Conservation (phyloP, 1,140 invertebrate species). For the Drosophila baimaii region DNA sequence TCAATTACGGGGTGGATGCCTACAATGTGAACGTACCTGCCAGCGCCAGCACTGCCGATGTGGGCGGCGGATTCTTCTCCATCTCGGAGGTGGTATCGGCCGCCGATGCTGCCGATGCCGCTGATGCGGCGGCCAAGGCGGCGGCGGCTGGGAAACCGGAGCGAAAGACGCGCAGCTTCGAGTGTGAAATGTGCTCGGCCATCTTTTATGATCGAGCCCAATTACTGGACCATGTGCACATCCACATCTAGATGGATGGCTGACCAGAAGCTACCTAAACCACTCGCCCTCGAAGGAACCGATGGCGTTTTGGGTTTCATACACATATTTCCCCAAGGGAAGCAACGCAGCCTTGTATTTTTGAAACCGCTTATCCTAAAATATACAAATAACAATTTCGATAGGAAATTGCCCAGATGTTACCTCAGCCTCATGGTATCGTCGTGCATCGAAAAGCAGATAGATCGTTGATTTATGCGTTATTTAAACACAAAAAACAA, state of each 20-base stretch:
- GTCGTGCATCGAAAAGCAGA: constrained; percentile 43
- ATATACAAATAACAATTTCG: constrained; percentile 19
- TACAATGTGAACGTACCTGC: constrained; percentile 60
- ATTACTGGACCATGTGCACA: constrained; percentile 90
- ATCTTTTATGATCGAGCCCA: constrained; percentile 90
- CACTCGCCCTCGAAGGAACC: constrained; percentile 8
- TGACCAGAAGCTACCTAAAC: constrained; percentile 9
- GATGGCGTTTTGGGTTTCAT: constrained; percentile 13
- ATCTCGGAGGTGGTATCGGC: constrained; percentile 77
- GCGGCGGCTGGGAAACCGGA: constrained; percentile 54
- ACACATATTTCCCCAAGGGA: constrained; percentile 22
- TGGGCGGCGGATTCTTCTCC: constrained; percentile 73
- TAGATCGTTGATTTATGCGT: constrained; percentile 70
- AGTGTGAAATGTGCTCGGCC: constrained; percentile 92
- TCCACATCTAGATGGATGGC: constrained; percentile 89
- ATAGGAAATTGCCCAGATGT: constrained; percentile 16
- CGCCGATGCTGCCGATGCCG: constrained; percentile 71
- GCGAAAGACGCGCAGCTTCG: constrained; percentile 84
- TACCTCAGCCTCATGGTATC: constrained; percentile 53
- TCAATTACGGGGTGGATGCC: constrained; percentile 63
- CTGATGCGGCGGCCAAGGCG: constrained; percentile 67
- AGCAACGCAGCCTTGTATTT: constrained; percentile 49
- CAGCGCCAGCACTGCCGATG: constrained; percentile 57
- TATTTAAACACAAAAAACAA: no score
- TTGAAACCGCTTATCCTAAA: constrained; percentile 52